Conservation (phyloP, 2,113 vertebrate genomes). For the Melanotaenia duboulayi region DNA sequence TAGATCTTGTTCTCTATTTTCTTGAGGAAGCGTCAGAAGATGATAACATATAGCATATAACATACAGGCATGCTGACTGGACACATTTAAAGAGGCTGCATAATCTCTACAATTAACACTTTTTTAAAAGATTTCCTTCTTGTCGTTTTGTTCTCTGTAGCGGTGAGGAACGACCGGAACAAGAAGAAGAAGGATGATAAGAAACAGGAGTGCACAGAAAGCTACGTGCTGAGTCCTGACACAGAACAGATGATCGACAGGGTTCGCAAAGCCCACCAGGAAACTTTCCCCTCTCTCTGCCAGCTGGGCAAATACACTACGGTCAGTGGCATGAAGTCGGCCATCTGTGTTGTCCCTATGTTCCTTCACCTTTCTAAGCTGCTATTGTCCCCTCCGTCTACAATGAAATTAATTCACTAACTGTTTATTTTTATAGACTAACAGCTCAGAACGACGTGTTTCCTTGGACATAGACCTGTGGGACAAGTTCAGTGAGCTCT, state of each 20-base stretch:
- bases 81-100: not conserved
- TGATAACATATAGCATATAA: not conserved
- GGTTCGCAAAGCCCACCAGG: slow-evolving; percentile 96
- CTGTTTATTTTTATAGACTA: slow-evolving; percentile 82
- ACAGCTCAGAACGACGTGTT: slow-evolving; percentile 94
- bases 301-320: slow-evolving; percentile 99
- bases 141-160: slow-evolving; percentile 73
- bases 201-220: slow-evolving; percentile 93
- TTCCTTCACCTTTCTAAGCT: slow-evolving; percentile 5
- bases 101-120: not conserved
- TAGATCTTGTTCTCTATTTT: slow-evolving; percentile 28
- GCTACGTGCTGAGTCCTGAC: slow-evolving; percentile 91
- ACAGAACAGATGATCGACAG: slow-evolving; percentile 97
- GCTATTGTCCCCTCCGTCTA: not conserved
- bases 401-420: not conserved
- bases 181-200: slow-evolving; percentile 98
- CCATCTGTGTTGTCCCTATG: not conserved
- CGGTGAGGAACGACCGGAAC: slow-evolving; percentile 96
- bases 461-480: slow-evolving; percentile 96
- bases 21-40: not conserved
- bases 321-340: slow-evolving; percentile 77
- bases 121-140: not conserved
- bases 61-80: not conserved
- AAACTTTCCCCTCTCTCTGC: slow-evolving; percentile 97
- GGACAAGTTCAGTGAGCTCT: slow-evolving; percentile 99